Evolutionary conservation across 2,888 invertebrate genomes (phyloP).

Genomic region (Physocephala rufipes): DNA sequence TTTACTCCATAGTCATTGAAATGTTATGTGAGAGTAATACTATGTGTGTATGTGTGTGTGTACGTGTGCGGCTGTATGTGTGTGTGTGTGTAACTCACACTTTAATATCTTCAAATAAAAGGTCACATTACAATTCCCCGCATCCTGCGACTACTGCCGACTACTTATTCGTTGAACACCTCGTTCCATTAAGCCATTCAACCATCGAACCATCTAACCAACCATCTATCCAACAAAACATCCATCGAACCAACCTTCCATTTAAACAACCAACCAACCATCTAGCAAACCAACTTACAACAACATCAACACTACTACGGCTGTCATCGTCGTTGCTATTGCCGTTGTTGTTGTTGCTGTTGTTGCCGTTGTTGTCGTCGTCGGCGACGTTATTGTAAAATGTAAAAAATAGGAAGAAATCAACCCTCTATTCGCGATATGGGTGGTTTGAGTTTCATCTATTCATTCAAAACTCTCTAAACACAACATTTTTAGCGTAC

Average conservation of each 20-base stretch:
- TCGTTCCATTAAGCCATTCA: background rate
- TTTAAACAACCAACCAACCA: slow-evolving; percentile 33
- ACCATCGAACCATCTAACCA: slow-evolving; percentile 15
- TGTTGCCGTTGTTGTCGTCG: slow-evolving; percentile 47
- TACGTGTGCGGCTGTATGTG: background rate
- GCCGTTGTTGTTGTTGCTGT: slow-evolving; percentile 44
- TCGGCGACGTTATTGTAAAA: slow-evolving; percentile 45
- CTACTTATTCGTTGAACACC: slow-evolving; percentile 5
- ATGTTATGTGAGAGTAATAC: slow-evolving; percentile 27
- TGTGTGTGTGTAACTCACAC: slow-evolving; percentile 32
- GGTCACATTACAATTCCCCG: slow-evolving; percentile 48
- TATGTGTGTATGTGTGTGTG: background rate
- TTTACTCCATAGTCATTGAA: slow-evolving; percentile 55
- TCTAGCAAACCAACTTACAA: slow-evolving; percentile 56
- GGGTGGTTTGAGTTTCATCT: slow-evolving; percentile 58
- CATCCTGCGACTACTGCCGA: slow-evolving; percentile 37
- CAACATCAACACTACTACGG: slow-evolving; percentile 55
- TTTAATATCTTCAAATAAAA: slow-evolving; percentile 53
- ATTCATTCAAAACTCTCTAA: slow-evolving; percentile 59
- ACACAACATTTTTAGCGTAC: slow-evolving; percentile 48
- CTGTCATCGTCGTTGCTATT: slow-evolving; percentile 45
- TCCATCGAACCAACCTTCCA: slow-evolving; percentile 10
- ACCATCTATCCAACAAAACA: slow-evolving; percentile 4
- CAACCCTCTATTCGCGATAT: slow-evolving; percentile 57
- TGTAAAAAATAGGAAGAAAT: slow-evolving; percentile 50